Percentiles rank a stretch among this genome's conserved stretches.
Evolutionary conservation across 2,888 invertebrate genomes (phyloP).

Genomic region (Cephalotes varians): DNA sequence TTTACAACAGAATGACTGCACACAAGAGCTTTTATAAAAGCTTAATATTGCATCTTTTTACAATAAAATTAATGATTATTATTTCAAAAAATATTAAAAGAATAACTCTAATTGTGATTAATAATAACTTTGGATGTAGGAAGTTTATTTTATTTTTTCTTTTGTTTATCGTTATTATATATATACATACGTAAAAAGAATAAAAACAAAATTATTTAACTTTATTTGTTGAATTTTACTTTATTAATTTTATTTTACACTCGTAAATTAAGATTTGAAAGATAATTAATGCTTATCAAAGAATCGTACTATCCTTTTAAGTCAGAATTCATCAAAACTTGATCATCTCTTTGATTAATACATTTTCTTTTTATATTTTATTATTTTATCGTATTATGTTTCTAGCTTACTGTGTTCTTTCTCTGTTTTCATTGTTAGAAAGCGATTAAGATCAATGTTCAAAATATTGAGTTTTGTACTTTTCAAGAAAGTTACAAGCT

Average conservation of each 20-base stretch:
- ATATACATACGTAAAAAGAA: neutral
- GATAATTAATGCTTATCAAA: neutral
- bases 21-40: neutral
- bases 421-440: neutral
- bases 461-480: neutral
- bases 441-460: neutral
- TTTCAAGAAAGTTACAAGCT: neutral
- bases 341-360: neutral
- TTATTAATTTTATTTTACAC: conserved; percentile 7
- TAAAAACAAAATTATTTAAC: neutral
- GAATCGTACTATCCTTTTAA: neutral
- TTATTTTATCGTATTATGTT: neutral
- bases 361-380: conserved; percentile 1
- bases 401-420: neutral
- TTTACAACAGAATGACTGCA: neutral
- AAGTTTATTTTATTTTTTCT: conserved; percentile 2
- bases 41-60: neutral
- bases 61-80: conserved; percentile 5
- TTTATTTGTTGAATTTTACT: neutral
- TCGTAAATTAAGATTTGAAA: neutral
- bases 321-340: neutral
- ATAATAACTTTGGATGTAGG: no score
- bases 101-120: neutral
- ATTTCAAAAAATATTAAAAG: neutral
- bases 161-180: neutral